phyloP scores from a whole-genome alignment of 2,888 invertebrate genomes.

The Empis stercorea region DNA sequence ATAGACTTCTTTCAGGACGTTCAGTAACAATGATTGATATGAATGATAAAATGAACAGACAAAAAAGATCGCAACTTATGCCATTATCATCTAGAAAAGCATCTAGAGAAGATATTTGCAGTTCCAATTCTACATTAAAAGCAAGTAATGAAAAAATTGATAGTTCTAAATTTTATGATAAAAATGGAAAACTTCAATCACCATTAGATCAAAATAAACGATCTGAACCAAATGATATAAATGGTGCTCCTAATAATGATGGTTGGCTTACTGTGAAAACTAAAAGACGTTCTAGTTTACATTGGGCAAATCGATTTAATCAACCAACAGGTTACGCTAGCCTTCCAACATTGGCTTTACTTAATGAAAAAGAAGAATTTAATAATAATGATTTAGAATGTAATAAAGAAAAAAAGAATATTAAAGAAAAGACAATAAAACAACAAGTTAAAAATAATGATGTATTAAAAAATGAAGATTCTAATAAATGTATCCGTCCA shows the following conservation, averaged over 20 bases:
- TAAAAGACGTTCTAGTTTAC: slow-evolving; percentile 52
- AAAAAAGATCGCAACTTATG: slow-evolving; percentile 7
- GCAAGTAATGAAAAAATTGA: slow-evolving; percentile 32
- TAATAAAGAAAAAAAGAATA: background rate
- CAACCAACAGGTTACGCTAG: slow-evolving; percentile 75
- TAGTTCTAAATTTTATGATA: slow-evolving; percentile 25
- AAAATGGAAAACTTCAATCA: slow-evolving; percentile 1
- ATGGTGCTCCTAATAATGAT: slow-evolving; percentile 63
- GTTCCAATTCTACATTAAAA: slow-evolving; percentile 34
- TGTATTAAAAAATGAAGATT: slow-evolving; percentile 12
- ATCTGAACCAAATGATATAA: slow-evolving; percentile 23
- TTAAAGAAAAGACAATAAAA: background rate
- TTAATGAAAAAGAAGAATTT: slow-evolving; percentile 32
- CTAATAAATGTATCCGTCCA: slow-evolving; percentile 18
- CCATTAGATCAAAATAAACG: slow-evolving; percentile 19
- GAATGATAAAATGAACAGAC: slow-evolving; percentile 13
- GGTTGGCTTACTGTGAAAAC: slow-evolving; percentile 88
- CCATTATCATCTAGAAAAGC: slow-evolving; percentile 17
- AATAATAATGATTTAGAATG: slow-evolving; percentile 2
- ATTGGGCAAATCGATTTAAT: slow-evolving; percentile 64
- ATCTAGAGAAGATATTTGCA: slow-evolving; percentile 29
- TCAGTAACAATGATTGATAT: slow-evolving; percentile 36
- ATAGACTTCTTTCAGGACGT: slow-evolving; percentile 28
- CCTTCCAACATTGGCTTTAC: slow-evolving; percentile 52
- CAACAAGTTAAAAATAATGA: slow-evolving; percentile 9